These are phyloP conservation scores for Drosophila tsacasi DNA, from an alignment of 1,140 invertebrate genomes.

Conservation along the genomic window DNA sequence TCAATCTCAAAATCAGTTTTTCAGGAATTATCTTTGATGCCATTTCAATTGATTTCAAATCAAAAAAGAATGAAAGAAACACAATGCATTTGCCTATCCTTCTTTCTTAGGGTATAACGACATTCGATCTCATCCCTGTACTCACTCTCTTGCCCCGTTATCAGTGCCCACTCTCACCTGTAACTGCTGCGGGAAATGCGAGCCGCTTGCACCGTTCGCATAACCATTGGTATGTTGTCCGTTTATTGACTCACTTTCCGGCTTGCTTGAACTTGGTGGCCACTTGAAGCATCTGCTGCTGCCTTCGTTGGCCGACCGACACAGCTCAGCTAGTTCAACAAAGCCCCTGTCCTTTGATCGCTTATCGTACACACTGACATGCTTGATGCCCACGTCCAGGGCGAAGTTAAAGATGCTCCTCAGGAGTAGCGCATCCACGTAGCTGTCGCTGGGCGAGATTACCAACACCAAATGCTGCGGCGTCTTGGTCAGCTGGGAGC, in stretches of 20 bases:
- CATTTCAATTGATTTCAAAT: background rate
- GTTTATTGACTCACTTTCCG: constrained; percentile 32
- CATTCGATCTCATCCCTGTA: background rate
- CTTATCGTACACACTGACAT: constrained; percentile 77
- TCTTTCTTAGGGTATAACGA: background rate
- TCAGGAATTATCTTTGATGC: background rate
- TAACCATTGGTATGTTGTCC: constrained; percentile 53
- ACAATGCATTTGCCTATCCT: background rate
- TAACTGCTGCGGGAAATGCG: constrained; percentile 34
- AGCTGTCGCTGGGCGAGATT: constrained; percentile 54
- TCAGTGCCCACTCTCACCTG: constrained; percentile 49
- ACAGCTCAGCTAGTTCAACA: constrained; percentile 45
- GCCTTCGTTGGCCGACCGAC: constrained; percentile 15
- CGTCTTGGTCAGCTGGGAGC: constrained; percentile 64
- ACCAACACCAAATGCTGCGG: constrained; percentile 74
- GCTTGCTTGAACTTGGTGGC: constrained; percentile 23
- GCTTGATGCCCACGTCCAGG: constrained; percentile 59
- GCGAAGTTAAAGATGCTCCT: constrained; percentile 67
- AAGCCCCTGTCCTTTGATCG: constrained; percentile 40
- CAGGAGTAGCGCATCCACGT: constrained; percentile 54
- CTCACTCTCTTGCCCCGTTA: background rate
- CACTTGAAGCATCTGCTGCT: constrained; percentile 22
- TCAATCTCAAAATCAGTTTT: background rate
- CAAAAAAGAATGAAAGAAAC: background rate
- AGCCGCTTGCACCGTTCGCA: constrained; percentile 35